Evolutionary conservation across 2,797 vertebrate species (phyloP).

Genomic region (Malurus leucopterus): DNA sequence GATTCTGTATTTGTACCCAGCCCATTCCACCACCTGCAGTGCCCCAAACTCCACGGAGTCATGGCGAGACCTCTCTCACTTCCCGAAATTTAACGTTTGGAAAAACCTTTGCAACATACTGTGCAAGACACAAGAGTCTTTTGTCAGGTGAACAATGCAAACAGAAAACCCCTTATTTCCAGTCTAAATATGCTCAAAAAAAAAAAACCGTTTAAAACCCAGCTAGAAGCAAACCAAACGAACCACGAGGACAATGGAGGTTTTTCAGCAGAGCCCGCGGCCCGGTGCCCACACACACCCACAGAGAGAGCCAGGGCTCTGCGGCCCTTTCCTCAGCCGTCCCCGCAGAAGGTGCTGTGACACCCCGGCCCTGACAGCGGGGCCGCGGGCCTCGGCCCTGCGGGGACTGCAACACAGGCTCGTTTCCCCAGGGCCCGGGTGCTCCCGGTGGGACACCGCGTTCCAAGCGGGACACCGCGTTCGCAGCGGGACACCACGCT

Average conservation of each 20-base stretch:
- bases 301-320: background rate
- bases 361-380: background rate
- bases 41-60: rapidly evolving
- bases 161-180: background rate
- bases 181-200: background rate
- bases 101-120: background rate
- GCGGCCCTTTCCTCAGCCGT: background rate
- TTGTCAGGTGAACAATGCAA: background rate
- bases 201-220: background rate
- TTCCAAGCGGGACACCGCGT: background rate
- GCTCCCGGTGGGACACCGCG: rapidly evolving
- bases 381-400: background rate
- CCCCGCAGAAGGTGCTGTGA: background rate
- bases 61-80: rapidly evolving
- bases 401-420: rapidly evolving
- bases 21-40: rapidly evolving
- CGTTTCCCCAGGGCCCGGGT: rapidly evolving
- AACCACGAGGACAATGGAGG: background rate
- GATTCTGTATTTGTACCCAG: rapidly evolving
- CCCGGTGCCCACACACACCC: background rate
- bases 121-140: background rate
- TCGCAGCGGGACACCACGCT: background rate
- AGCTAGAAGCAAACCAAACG: background rate
- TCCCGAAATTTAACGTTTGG: rapidly evolving
- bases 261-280: background rate